These are phyloP conservation scores for Stratiolaelaps scimitus DNA, from an alignment of 1,140 invertebrate species.

Conservation along the genomic window DNA sequence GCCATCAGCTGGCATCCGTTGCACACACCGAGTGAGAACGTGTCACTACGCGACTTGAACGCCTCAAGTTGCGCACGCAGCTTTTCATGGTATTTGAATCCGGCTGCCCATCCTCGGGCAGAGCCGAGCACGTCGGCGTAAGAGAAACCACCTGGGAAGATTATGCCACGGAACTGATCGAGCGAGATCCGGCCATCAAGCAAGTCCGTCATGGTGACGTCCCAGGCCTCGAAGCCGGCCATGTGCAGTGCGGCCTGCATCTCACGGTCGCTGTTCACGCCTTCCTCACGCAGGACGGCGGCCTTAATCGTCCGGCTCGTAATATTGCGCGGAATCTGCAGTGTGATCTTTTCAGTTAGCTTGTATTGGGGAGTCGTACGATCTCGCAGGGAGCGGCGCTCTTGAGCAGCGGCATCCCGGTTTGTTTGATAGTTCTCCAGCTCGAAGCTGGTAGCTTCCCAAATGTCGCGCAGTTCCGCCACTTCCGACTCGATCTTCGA, in stretches of 20 bases:
- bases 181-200: constrained; percentile 54
- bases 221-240: constrained; percentile 79
- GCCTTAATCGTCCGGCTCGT: constrained; percentile 44
- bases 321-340: constrained; percentile 15
- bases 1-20: constrained; percentile 95
- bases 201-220: constrained; percentile 81
- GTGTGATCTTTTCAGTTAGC: constrained; percentile 42
- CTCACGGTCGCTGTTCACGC: constrained; percentile 89
- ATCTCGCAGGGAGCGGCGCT: constrained; percentile 41
- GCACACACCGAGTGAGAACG: constrained; percentile 90
- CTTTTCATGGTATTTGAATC: constrained; percentile 57
- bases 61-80: constrained; percentile 57
- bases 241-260: constrained; percentile 85
- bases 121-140: constrained; percentile 94
- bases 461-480: constrained; percentile 56
- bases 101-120: constrained; percentile 92
- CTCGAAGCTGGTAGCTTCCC: constrained; percentile 90
- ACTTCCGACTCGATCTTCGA: constrained; percentile 46
- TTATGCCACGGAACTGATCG: constrained; percentile 67
- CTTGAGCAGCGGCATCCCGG: constrained; percentile 58
- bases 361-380: constrained; percentile 42
- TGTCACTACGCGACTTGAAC: constrained; percentile 59
- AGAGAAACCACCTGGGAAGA: constrained; percentile 94
- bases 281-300: constrained; percentile 89
- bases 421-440: constrained; percentile 73